These are phyloP conservation scores for Prenolepis imparis DNA, from an alignment of 2,888 invertebrate species.

Conservation along the genomic window DNA sequence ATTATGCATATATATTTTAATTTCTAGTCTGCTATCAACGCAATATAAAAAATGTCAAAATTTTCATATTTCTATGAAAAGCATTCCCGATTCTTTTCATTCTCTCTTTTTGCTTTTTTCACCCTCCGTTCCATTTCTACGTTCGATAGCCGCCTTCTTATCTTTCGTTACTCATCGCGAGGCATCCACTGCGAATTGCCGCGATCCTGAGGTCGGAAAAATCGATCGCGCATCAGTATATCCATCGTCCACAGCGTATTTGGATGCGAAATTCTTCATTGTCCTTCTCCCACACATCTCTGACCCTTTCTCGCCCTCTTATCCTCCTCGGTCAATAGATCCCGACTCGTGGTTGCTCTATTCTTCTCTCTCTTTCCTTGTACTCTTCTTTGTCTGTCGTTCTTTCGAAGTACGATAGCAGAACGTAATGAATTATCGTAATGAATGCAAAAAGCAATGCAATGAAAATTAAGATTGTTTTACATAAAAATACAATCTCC, in stretches of 20 bases:
- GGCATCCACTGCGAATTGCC: slow-evolving; percentile 26
- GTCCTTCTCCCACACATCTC: slow-evolving; percentile 61
- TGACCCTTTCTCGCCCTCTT: slow-evolving; percentile 73
- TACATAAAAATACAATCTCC: too few relatives aligned
- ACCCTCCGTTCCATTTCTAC: not conserved
- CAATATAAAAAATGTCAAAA: not conserved
- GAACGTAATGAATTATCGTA: not conserved
- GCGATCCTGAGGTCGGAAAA: slow-evolving; percentile 34
- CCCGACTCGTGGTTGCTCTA: slow-evolving; percentile 60
- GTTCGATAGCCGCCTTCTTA: not conserved
- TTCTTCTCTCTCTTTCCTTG: not conserved
- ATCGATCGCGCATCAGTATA: slow-evolving; percentile 45
- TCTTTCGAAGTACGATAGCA: not conserved
- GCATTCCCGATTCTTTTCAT: not conserved
- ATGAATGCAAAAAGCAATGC: not conserved
- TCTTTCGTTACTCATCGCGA: slow-evolving; percentile 16
- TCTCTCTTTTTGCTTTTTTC: not conserved
- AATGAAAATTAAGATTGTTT: slow-evolving; percentile 1
- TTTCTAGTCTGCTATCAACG: not conserved
- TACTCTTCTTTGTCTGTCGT: not conserved
- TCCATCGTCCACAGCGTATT: slow-evolving; percentile 26
- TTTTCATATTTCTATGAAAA: slow-evolving; percentile 3
- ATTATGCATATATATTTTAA: not conserved
- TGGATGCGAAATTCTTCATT: slow-evolving; percentile 34
- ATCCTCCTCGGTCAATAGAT: slow-evolving; percentile 75